Evolutionary conservation across 2,888 invertebrate genomes (phyloP).

Genomic region (Idaea biselata): DNA sequence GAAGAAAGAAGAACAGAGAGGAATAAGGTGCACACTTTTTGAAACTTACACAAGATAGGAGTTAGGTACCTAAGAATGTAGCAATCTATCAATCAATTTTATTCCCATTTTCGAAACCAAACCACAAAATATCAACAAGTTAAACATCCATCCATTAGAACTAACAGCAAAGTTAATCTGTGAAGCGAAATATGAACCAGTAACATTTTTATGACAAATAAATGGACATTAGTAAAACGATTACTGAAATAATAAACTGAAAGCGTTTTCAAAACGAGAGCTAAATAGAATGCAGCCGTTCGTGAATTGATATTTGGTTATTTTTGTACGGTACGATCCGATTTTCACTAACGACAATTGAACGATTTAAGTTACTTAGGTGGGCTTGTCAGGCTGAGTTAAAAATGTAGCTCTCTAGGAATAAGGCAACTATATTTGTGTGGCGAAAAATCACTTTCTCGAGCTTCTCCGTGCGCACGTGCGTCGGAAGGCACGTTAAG

Average conservation of each 20-base stretch:
- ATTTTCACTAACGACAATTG: constrained; percentile 5
- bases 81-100: neutral
- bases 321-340: constrained; percentile 29
- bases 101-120: neutral
- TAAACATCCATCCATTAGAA: neutral
- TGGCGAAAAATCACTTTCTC: too few relatives aligned
- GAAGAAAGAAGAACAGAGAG: too few relatives aligned
- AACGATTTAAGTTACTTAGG: constrained; percentile 11
- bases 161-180: neutral
- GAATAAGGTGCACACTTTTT: too few relatives aligned
- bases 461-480: too few relatives aligned
- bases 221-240: constrained; percentile 48
- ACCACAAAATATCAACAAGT: neutral
- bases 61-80: too few relatives aligned
- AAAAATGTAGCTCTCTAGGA: too few relatives aligned
- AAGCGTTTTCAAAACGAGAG: constrained; percentile 42
- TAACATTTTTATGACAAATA: constrained; percentile 39
- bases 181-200: constrained; percentile 14
- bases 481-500: too few relatives aligned
- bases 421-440: too few relatives aligned
- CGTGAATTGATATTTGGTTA: constrained; percentile 26
- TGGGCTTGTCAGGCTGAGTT: too few relatives aligned
- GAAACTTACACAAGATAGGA: too few relatives aligned
- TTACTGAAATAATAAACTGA: constrained; percentile 45
- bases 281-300: constrained; percentile 32